Evolutionary conservation across 2,113 vertebrate genomes (phyloP).

Genomic region (Cheirogaleus medius): DNA sequence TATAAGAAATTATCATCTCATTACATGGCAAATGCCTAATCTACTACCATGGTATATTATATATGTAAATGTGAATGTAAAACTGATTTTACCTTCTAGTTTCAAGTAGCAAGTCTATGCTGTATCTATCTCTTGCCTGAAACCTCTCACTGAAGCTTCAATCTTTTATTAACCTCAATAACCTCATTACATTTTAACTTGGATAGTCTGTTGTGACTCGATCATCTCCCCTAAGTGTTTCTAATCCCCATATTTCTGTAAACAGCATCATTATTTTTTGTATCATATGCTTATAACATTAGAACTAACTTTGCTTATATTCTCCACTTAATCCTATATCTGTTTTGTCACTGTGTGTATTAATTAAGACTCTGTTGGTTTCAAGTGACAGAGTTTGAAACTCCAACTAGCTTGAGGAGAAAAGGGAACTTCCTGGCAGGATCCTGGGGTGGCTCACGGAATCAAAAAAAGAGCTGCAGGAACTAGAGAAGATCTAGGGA

Average conservation of each 20-base stretch:
- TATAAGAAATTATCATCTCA: background rate
- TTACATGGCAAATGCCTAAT: background rate
- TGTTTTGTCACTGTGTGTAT: background rate
- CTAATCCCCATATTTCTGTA: background rate
- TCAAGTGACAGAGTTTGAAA: background rate
- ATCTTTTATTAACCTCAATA: background rate
- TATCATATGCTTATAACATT: background rate
- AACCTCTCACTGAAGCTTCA: background rate
- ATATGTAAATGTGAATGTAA: background rate
- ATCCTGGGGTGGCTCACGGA: background rate
- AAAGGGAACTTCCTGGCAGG: background rate
- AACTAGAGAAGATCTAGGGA: background rate
- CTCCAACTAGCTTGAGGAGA: background rate
- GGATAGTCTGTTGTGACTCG: background rate
- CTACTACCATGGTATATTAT: background rate
- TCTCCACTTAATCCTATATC: background rate
- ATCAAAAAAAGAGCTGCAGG: background rate
- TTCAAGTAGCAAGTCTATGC: background rate
- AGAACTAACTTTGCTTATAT: background rate
- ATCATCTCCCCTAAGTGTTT: background rate
- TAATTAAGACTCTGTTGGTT: background rate
- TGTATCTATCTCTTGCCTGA: background rate
- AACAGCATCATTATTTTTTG: background rate
- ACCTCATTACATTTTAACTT: background rate
- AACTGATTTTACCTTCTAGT: background rate